phyloP scores from a whole-genome alignment of 2,888 invertebrate genomes.

The Drosophila glabriapex region DNA sequence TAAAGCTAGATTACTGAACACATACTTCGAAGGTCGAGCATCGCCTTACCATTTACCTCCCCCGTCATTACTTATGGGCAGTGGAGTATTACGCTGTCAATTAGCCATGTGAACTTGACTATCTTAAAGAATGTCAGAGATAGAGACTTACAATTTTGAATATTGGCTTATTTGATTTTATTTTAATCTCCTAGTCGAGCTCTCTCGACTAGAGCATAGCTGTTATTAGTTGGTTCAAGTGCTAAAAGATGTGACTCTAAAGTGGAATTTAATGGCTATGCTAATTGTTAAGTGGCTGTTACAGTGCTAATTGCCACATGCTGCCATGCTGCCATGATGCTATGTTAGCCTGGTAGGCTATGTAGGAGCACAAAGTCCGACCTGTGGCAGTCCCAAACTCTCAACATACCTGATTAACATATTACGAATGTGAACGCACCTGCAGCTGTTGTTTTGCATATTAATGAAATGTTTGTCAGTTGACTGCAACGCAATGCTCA shows the following conservation, averaged over 20 bases:
- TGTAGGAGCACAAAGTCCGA: constrained; percentile 17
- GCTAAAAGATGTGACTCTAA: neutral
- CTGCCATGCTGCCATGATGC: constrained; percentile 20
- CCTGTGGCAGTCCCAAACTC: neutral
- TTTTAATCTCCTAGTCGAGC: neutral
- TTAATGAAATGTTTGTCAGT: constrained; percentile 59
- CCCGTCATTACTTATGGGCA: neutral
- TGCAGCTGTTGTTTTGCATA: constrained; percentile 67
- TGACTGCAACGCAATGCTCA: constrained; percentile 20
- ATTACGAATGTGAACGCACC: constrained; percentile 49
- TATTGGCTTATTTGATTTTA: neutral
- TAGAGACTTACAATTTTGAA: neutral
- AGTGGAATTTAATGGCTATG: constrained; percentile 15
- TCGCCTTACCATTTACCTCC: neutral
- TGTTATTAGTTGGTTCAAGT: neutral
- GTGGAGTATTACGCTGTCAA: too few species aligned
- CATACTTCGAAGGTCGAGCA: neutral
- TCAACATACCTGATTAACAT: constrained; percentile 49
- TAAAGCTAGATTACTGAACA: neutral
- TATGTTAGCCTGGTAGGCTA: constrained; percentile 5
- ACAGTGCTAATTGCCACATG: constrained; percentile 69
- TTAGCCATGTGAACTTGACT: neutral
- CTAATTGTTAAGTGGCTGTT: constrained; percentile 46
- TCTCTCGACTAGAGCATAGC: neutral
- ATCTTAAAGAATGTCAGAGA: neutral